phyloP scores from a whole-genome alignment of 1,140 invertebrate species.

The Dendrolimus punctatus region DNA sequence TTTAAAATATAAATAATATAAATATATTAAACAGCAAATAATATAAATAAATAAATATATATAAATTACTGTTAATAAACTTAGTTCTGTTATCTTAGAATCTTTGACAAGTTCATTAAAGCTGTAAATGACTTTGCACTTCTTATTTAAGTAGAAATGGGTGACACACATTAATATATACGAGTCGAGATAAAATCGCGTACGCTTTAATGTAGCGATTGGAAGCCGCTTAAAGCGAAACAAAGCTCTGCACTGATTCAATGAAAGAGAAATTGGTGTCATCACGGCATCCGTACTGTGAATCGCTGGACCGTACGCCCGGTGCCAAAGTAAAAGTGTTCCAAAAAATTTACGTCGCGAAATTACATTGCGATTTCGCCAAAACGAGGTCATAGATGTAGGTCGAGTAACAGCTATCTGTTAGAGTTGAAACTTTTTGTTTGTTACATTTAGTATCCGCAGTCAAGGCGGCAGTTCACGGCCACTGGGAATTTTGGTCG shows the following conservation, averaged over 20 bases:
- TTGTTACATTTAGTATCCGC: constrained; percentile 34
- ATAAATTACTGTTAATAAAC: too few relatives aligned
- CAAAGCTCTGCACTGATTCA: constrained; percentile 25
- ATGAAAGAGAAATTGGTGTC: constrained; percentile 69
- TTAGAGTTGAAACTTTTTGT: constrained; percentile 48
- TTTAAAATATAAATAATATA: too few relatives aligned
- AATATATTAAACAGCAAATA: too few relatives aligned
- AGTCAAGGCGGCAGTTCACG: constrained; percentile 35
- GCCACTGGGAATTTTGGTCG: constrained; percentile 31
- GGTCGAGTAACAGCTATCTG: constrained; percentile 66
- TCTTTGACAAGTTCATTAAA: too few relatives aligned
- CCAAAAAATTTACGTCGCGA: constrained; percentile 66
- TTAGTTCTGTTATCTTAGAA: too few relatives aligned
- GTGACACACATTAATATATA: too few relatives aligned
- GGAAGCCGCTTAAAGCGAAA: too few relatives aligned
- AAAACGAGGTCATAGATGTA: constrained; percentile 61
- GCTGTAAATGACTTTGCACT: too few relatives aligned
- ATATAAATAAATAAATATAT: too few relatives aligned
- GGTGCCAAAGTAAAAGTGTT: constrained; percentile 68
- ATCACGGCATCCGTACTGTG: constrained; percentile 43
- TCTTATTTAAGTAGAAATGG: too few relatives aligned
- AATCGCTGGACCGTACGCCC: constrained; percentile 32
- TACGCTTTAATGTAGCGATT: too few relatives aligned
- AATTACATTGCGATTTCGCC: constrained; percentile 70
- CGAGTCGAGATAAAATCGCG: too few relatives aligned